These are phyloP conservation scores for Diogma glabrata DNA, from an alignment of 2,888 invertebrate species.

Conservation along the genomic window DNA sequence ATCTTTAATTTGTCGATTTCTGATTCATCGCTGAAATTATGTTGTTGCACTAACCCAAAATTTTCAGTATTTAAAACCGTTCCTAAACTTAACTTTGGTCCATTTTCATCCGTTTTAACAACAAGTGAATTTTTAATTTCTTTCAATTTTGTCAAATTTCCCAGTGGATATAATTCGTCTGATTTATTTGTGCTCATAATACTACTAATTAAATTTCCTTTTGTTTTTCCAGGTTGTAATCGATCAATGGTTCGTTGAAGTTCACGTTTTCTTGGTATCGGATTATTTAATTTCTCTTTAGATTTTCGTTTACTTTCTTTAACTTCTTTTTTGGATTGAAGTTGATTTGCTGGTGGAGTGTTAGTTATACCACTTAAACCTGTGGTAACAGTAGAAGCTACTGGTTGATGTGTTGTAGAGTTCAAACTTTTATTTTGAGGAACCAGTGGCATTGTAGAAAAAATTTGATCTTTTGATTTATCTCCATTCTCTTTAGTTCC, in stretches of 20 bases:
- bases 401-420: too few species aligned
- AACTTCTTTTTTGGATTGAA: slow-evolving; percentile 24
- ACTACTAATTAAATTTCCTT: slow-evolving; percentile 71
- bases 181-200: slow-evolving; percentile 44
- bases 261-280: slow-evolving; percentile 46
- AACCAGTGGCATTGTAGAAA: too few species aligned
- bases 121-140: slow-evolving; percentile 44
- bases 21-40: slow-evolving; percentile 46
- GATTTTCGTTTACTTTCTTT: slow-evolving; percentile 36
- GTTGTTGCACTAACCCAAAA: slow-evolving; percentile 52
- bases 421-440: too few species aligned
- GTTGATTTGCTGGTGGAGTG: slow-evolving; percentile 13
- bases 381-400: not conserved
- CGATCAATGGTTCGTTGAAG: slow-evolving; percentile 73
- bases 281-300: slow-evolving; percentile 32
- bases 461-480: not conserved
- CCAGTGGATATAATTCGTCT: slow-evolving; percentile 46
- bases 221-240: slow-evolving; percentile 75
- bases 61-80: slow-evolving; percentile 67
- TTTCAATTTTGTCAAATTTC: slow-evolving; percentile 46
- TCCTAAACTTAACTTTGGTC: slow-evolving; percentile 73
- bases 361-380: slow-evolving; percentile 19
- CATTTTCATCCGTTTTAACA: slow-evolving; percentile 52
- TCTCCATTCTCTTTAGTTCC: slow-evolving; percentile 4
- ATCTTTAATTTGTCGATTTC: slow-evolving; percentile 25